Evolutionary conservation across 2,797 vertebrate species (phyloP).

Genomic region (Tangara arthus): DNA sequence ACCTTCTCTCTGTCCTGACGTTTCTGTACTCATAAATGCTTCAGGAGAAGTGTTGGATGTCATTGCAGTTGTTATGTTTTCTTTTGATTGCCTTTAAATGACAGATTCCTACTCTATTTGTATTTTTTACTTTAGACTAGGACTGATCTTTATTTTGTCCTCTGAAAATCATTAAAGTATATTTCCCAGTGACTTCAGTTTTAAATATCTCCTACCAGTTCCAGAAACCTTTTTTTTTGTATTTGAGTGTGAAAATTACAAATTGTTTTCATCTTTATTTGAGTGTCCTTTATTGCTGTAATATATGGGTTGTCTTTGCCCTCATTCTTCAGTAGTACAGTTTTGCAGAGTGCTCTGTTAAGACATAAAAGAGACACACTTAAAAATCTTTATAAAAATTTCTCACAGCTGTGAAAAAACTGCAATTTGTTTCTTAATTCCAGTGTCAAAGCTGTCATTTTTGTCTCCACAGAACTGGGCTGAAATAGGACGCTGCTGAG

Average conservation of each 20-base stretch:
- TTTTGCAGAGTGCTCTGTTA: not conserved
- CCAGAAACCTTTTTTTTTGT: not conserved
- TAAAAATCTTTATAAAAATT: not conserved
- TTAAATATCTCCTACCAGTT: not conserved
- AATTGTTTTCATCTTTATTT: not conserved
- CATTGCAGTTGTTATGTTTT: not conserved
- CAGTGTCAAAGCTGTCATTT: not conserved
- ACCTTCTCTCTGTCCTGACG: not conserved
- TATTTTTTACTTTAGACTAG: not conserved
- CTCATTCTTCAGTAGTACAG: not conserved
- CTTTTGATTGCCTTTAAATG: not conserved
- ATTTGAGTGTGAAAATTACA: not conserved
- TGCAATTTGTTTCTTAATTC: not conserved
- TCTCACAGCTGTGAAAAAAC: not conserved
- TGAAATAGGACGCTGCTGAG: not conserved
- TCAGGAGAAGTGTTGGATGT: not conserved
- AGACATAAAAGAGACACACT: not conserved
- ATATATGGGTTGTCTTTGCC: not conserved
- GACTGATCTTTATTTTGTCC: not conserved
- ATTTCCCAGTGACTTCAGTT: not conserved
- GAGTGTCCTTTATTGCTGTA: not conserved
- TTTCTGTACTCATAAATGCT: not conserved
- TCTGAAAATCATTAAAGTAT: not conserved
- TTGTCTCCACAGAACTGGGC: not conserved
- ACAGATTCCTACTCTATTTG: not conserved